Evolutionary conservation across 1,140 invertebrate genomes (phyloP).

Genomic region (Neodiprion pinetum): DNA sequence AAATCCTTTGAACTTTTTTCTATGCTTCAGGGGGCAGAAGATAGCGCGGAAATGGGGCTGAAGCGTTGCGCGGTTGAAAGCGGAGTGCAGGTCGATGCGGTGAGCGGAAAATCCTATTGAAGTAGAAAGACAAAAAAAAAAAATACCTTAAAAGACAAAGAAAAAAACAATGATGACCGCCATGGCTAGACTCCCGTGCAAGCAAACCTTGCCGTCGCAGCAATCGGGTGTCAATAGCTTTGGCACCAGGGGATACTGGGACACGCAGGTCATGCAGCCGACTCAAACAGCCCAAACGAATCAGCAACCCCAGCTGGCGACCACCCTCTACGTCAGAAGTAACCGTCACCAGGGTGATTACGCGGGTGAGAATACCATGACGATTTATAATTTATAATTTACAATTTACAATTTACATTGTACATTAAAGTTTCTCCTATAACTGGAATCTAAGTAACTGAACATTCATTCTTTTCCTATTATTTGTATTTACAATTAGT

Average conservation of each 20-base stretch:
- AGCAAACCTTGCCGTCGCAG: conserved; percentile 51
- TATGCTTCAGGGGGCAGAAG: conserved; percentile 40
- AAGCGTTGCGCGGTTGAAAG: conserved; percentile 37
- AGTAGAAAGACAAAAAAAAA: conserved; percentile 3
- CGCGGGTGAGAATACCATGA: conserved; percentile 41
- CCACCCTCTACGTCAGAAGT: conserved; percentile 45
- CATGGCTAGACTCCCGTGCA: conserved; percentile 60
- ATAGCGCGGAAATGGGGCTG: conserved; percentile 49
- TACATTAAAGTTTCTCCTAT: neutral
- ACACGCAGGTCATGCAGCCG: conserved; percentile 51
- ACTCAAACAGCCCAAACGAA: neutral
- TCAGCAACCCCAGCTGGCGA: neutral
- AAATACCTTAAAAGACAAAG: conserved; percentile 5
- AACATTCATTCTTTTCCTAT: neutral
- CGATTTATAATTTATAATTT: neutral
- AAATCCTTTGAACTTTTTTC: too few species aligned
- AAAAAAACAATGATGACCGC: conserved; percentile 57
- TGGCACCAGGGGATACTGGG: conserved; percentile 52
- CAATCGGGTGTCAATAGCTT: conserved; percentile 50
- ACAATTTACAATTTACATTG: neutral
- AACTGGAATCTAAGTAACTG: neutral
- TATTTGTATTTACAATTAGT: neutral
- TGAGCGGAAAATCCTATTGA: neutral
- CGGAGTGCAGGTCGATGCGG: conserved; percentile 6
- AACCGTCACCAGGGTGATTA: conserved; percentile 54